phyloP scores from a whole-genome alignment of 2,113 vertebrate species.

The Dinomys branickii region DNA sequence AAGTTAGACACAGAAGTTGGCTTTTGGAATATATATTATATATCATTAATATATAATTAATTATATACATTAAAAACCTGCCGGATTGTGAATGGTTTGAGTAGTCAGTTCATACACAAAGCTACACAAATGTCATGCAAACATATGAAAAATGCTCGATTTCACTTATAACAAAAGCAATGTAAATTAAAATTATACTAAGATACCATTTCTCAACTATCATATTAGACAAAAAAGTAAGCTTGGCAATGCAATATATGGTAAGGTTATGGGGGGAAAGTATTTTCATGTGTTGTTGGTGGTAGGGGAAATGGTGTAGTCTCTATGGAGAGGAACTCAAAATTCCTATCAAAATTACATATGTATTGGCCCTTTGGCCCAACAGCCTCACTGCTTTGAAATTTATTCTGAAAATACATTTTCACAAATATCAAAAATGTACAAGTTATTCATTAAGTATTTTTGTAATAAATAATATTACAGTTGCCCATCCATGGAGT shows the following conservation, averaged over 20 bases:
- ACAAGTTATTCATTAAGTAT: not conserved
- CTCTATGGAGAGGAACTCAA: not conserved
- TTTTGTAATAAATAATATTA: conserved; percentile 12
- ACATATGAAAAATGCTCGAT: not conserved
- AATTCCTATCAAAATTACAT: not conserved
- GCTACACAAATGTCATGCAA: not conserved
- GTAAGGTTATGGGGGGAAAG: not conserved
- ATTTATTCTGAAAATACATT: conserved; percentile 13
- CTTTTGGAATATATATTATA: not conserved
- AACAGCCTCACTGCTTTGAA: not conserved
- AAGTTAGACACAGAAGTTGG: conserved; percentile 23
- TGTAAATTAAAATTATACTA: conserved; percentile 39
- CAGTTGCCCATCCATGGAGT: not conserved
- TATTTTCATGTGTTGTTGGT: not conserved
- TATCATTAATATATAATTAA: no score
- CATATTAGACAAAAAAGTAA: not conserved
- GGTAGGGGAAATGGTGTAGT: not conserved
- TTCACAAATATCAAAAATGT: not conserved
- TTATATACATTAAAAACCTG: not conserved
- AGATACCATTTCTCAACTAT: not conserved
- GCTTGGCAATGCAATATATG: not conserved
- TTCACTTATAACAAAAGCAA: conserved; percentile 23
- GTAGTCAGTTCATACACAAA: not conserved
- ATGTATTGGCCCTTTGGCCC: not conserved
- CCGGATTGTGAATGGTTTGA: conserved; percentile 1